Percentiles rank a stretch among this genome's conserved stretches.
Conservation (phyloP, 2,888 invertebrate species). For the Mesoligia furuncula region DNA sequence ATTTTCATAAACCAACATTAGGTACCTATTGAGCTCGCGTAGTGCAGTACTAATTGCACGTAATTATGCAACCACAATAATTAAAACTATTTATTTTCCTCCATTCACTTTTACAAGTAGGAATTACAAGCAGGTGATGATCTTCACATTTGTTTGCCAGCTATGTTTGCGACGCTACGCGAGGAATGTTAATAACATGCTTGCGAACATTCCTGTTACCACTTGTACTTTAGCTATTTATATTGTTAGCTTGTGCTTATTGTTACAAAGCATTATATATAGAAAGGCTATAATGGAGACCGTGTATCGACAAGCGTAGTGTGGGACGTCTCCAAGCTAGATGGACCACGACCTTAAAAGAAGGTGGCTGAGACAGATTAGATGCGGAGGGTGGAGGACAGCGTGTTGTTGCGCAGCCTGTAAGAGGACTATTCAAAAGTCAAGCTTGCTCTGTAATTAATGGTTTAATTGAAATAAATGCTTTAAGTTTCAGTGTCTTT, state of each 20-base stretch:
- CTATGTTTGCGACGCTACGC: not conserved
- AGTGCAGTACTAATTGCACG: not conserved
- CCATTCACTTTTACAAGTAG: slow-evolving; percentile 28
- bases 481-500: not conserved
- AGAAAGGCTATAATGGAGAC: not conserved
- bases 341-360: not conserved
- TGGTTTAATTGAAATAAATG: not conserved
- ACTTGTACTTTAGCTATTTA: slow-evolving; percentile 4
- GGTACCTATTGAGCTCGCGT: not conserved
- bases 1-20: not conserved
- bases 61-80: slow-evolving; percentile 23
- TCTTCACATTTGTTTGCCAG: slow-evolving; percentile 9
- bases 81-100: slow-evolving; percentile 37
- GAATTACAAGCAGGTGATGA: slow-evolving; percentile 11
- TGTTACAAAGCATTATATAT: not conserved
- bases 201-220: not conserved
- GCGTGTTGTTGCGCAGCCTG: no score
- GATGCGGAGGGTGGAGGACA: no score
- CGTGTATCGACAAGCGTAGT: not conserved
- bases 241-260: not conserved
- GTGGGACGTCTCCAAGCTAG: not conserved
- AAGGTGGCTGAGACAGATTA: no score
- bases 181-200: slow-evolving; percentile 28
- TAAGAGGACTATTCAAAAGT: no score
- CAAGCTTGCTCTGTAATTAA: no score